A percentile compares a stretch with the other conserved stretches of the same genome.
phyloP scores from a whole-genome alignment of 1,140 invertebrate species.

The Coenobita brevimanus region DNA sequence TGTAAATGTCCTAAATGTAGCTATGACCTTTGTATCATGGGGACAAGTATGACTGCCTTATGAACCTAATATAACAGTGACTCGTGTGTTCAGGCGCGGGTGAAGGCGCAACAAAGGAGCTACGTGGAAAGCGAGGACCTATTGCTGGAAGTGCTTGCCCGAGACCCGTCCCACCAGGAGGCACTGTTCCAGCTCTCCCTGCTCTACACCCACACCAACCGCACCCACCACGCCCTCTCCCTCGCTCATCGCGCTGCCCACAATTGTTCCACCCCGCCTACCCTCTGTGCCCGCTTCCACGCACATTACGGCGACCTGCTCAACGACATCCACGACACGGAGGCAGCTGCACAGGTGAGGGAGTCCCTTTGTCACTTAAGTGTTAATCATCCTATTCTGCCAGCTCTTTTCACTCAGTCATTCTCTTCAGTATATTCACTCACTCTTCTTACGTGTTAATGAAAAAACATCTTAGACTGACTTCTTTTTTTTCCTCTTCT shows the following conservation, averaged over 20 bases:
- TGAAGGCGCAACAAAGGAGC: slow-evolving; percentile 57
- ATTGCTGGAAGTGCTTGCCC: background rate
- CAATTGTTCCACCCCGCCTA: slow-evolving; percentile 49
- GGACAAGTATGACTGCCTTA: too few species aligned
- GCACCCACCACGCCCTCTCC: slow-evolving; percentile 44
- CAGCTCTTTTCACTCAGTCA: too few species aligned
- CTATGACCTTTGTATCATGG: too few species aligned
- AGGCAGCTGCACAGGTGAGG: slow-evolving; percentile 47
- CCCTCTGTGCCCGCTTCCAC: slow-evolving; percentile 58
- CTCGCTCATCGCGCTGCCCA: slow-evolving; percentile 47
- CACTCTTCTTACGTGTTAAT: too few species aligned
- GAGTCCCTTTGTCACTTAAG: background rate
- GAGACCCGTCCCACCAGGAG: slow-evolving; percentile 36
- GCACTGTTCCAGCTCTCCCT: slow-evolving; percentile 61
- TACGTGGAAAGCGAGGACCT: slow-evolving; percentile 51
- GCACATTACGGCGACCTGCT: slow-evolving; percentile 56
- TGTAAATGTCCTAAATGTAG: too few species aligned
- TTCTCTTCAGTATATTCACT: too few species aligned
- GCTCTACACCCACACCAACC: slow-evolving; percentile 62
- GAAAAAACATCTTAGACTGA: too few species aligned
- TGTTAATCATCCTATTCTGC: too few species aligned
- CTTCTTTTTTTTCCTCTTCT: too few species aligned
- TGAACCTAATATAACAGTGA: too few species aligned
- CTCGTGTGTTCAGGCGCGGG: slow-evolving; percentile 56
- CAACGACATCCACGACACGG: slow-evolving; percentile 22